phyloP scores from a whole-genome alignment of 2,113 vertebrate species.

The Sinocyclocheilus rhinocerous region DNA sequence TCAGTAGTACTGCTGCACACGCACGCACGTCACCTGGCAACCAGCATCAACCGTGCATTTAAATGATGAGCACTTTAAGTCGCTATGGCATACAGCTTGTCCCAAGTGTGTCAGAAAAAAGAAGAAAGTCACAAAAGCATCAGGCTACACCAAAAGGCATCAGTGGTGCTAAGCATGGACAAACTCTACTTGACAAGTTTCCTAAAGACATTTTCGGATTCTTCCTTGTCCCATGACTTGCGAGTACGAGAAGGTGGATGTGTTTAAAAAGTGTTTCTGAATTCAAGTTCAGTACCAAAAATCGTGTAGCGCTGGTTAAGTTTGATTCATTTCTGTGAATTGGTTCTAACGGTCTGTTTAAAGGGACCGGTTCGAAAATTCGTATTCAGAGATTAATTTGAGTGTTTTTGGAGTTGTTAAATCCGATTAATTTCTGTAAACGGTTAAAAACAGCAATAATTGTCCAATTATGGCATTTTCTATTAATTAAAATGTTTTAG shows the following conservation, averaged over 20 bases:
- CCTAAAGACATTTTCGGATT: not conserved
- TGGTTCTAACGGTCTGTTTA: not conserved
- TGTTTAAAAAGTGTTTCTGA: not conserved
- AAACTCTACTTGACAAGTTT: not conserved
- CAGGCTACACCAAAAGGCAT: too few species aligned
- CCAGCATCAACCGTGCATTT: constrained; percentile 13
- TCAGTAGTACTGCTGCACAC: constrained; percentile 34
- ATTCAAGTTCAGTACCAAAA: not conserved
- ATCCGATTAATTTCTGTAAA: too few species aligned
- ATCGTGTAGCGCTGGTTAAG: too few species aligned
- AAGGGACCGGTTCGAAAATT: too few species aligned
- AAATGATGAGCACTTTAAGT: constrained; percentile 36
- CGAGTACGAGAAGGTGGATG: not conserved
- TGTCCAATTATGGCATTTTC: too few species aligned
- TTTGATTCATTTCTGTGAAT: not conserved
- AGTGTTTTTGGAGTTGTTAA: too few species aligned
- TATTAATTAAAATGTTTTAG: too few species aligned
- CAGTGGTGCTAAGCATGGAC: not conserved
- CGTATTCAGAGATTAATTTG: too few species aligned
- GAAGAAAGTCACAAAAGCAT: constrained; percentile 19
- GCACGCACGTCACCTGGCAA: constrained; percentile 30
- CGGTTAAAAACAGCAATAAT: too few species aligned
- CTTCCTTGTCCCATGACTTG: not conserved
- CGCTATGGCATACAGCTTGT: constrained; percentile 16
- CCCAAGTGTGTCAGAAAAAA: not conserved